Evolutionary conservation across 2,113 vertebrate species (phyloP).

Genomic region (Rhynchopsitta pachyrhyncha): DNA sequence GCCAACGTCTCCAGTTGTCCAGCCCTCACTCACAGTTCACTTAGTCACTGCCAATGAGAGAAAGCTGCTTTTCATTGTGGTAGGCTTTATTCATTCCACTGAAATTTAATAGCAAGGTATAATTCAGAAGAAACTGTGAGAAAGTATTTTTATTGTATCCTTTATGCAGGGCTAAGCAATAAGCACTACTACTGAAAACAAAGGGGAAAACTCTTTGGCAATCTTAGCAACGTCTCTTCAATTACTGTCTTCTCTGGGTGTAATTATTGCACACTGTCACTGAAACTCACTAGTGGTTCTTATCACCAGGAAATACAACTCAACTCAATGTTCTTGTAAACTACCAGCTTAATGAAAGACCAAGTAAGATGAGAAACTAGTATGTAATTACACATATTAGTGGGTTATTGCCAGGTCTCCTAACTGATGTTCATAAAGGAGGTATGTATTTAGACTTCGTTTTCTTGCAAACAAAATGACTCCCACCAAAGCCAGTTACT

Average conservation of each 20-base stretch:
- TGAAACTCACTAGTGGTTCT: background rate
- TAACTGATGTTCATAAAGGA: background rate
- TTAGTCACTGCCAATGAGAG: background rate
- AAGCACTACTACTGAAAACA: background rate
- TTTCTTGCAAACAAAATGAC: background rate
- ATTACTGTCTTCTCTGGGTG: background rate
- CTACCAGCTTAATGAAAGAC: background rate
- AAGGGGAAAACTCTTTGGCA: background rate
- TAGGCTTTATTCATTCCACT: background rate
- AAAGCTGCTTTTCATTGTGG: background rate
- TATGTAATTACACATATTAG: background rate
- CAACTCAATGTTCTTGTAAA: background rate
- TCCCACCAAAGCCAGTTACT: background rate
- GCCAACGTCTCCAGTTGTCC: background rate
- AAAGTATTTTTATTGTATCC: background rate
- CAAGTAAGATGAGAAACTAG: background rate
- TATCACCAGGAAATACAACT: background rate
- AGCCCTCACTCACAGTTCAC: background rate
- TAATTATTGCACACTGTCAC: too few species aligned
- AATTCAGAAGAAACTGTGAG: background rate
- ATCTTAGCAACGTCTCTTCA: background rate
- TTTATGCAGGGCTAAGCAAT: background rate
- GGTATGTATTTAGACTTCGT: background rate
- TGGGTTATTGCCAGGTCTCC: background rate
- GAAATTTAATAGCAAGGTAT: background rate